Evolutionary conservation across 2,888 invertebrate species (phyloP).

Genomic region (Eupeodes luniger): DNA sequence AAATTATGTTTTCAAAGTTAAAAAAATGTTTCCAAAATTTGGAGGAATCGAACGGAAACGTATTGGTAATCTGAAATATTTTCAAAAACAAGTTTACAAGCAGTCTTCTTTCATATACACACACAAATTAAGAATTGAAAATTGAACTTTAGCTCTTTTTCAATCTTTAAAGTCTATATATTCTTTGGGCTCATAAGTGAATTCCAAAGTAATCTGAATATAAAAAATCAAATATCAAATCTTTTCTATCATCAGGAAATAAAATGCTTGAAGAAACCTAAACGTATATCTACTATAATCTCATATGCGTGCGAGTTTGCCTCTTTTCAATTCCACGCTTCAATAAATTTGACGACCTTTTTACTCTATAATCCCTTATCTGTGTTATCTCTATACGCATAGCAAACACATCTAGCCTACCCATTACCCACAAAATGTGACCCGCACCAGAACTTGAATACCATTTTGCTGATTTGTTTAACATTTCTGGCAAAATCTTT

Average conservation of each 20-base stretch:
- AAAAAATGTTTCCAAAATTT: no score
- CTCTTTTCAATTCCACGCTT: constrained; percentile 11
- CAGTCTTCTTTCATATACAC: no score
- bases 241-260: not conserved
- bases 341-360: constrained; percentile 27
- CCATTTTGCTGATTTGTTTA: constrained; percentile 56
- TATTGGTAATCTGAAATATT: no score
- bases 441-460: constrained; percentile 19
- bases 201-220: not conserved
- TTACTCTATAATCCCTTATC: not conserved
- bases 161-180: no score
- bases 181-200: not conserved
- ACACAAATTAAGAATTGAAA: no score
- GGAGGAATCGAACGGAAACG: no score
- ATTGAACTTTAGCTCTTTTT: no score
- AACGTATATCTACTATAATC: not conserved
- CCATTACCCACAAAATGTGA: constrained; percentile 22
- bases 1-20: no score
- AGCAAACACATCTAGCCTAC: not conserved
- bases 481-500: constrained; percentile 46
- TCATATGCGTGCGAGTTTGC: not conserved
- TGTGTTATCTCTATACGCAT: not conserved
- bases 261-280: not conserved
- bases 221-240: constrained; percentile 3
- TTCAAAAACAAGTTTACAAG: no score